phyloP scores from a whole-genome alignment of 2,113 vertebrate genomes.

The Pleuronectes platessa region DNA sequence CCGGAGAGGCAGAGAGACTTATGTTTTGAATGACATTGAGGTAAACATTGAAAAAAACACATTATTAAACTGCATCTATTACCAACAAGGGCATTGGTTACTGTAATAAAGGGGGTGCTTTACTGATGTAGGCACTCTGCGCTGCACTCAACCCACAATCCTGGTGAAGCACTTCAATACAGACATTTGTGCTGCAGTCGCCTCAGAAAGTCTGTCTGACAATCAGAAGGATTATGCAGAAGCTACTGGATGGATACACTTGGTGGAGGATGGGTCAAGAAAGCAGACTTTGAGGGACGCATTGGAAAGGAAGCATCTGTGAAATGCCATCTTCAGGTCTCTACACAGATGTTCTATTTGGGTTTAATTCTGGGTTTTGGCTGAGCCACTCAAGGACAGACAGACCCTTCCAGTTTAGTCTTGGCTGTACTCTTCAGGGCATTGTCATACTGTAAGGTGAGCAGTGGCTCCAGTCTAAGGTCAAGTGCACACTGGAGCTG shows the following conservation, averaged over 20 bases:
- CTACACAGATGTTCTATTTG: neutral
- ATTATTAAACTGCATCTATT: constrained; percentile 20
- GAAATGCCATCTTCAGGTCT: neutral
- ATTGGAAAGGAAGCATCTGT: neutral
- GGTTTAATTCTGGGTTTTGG: neutral
- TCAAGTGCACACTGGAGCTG: neutral
- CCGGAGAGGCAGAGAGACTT: neutral
- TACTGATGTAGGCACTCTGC: neutral
- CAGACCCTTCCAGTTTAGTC: neutral
- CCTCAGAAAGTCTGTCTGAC: neutral
- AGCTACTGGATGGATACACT: neutral
- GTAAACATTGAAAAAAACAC: constrained; percentile 22
- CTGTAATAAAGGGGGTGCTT: constrained; percentile 7
- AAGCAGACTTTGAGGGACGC: neutral
- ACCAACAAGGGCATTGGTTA: constrained; percentile 6
- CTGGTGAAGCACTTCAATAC: neutral
- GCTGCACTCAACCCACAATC: neutral
- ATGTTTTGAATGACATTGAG: neutral
- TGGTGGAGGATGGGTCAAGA: neutral
- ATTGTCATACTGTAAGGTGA: neutral
- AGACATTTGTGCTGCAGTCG: neutral
- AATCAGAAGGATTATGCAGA: neutral
- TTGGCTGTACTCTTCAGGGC: neutral
- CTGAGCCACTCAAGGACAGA: neutral
- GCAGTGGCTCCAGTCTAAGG: neutral